A percentile compares a stretch with the other conserved stretches of the same genome.
Conservation (phyloP, 2,797 vertebrate genomes). For the Gobio occitaniae region DNA sequence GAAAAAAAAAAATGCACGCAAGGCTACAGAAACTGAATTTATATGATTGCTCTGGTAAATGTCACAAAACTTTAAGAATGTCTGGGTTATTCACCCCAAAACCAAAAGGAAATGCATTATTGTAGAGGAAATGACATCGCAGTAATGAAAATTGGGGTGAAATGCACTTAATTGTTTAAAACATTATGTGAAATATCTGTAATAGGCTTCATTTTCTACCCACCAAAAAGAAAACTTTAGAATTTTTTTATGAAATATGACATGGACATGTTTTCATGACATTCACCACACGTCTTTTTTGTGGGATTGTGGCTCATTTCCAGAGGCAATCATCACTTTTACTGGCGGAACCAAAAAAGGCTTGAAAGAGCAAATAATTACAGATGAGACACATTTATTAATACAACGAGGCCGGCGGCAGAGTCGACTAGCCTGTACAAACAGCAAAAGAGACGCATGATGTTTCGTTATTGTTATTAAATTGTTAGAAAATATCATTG, state of each 20-base stretch:
- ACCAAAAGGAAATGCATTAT: not conserved
- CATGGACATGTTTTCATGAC: not conserved
- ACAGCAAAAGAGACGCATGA: not conserved
- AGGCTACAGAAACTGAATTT: conserved; percentile 1
- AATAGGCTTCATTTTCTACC: not conserved
- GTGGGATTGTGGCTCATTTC: not conserved
- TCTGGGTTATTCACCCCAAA: not conserved
- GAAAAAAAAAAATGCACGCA: conserved; percentile 15
- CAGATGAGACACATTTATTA: not conserved
- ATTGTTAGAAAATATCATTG: not conserved
- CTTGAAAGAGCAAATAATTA: not conserved
- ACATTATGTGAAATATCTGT: not conserved
- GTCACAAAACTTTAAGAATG: not conserved
- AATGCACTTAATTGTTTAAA: not conserved
- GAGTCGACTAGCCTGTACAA: not conserved
- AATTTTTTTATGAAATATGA: not conserved
- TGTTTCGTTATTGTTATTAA: not conserved
- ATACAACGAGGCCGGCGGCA: not conserved
- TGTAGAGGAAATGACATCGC: not conserved
- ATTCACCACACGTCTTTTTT: not conserved
- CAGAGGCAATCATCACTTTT: not conserved
- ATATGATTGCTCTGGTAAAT: not conserved
- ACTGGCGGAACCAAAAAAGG: not conserved
- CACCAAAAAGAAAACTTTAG: too few relatives aligned
- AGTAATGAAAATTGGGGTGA: not conserved